Evolutionary conservation across 2,113 vertebrate genomes (phyloP).

Genomic region (Balaenoptera acutorostrata): DNA sequence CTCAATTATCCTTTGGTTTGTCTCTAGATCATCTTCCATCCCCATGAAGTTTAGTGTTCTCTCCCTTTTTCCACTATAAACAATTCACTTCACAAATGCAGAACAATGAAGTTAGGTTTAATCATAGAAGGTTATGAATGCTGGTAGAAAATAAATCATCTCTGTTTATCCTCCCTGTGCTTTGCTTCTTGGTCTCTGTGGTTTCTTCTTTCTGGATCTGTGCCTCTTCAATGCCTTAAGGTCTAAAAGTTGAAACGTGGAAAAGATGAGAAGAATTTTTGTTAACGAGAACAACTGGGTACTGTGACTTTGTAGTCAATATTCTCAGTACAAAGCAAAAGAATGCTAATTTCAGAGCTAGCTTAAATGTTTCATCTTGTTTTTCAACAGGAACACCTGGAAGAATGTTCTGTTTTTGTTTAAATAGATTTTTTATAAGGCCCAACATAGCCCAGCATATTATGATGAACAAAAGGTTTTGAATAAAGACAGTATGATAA

Average conservation of each 20-base stretch:
- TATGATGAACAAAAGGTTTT: not conserved
- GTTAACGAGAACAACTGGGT: not conserved
- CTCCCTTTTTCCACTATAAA: not conserved
- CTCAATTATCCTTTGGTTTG: not conserved
- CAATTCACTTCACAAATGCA: not conserved
- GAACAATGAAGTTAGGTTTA: constrained; percentile 12
- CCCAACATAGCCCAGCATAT: not conserved
- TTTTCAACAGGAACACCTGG: not conserved
- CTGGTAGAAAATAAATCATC: not conserved
- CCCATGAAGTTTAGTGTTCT: not conserved
- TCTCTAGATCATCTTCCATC: not conserved
- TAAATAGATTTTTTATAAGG: not conserved
- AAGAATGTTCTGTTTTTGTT: not conserved
- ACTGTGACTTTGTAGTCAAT: not conserved
- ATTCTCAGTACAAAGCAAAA: constrained; percentile 1
- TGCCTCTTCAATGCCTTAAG: not conserved
- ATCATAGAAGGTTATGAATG: not conserved
- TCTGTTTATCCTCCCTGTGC: not conserved
- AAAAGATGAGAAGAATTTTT: not conserved
- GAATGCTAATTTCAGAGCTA: not conserved
- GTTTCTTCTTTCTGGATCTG: not conserved
- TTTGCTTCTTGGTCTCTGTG: not conserved
- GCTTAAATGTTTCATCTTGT: not conserved
- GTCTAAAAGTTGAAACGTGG: not conserved
- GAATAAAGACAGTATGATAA: not conserved